Conservation (phyloP, 2,113 vertebrate species). For the Melanocharis versteri region DNA sequence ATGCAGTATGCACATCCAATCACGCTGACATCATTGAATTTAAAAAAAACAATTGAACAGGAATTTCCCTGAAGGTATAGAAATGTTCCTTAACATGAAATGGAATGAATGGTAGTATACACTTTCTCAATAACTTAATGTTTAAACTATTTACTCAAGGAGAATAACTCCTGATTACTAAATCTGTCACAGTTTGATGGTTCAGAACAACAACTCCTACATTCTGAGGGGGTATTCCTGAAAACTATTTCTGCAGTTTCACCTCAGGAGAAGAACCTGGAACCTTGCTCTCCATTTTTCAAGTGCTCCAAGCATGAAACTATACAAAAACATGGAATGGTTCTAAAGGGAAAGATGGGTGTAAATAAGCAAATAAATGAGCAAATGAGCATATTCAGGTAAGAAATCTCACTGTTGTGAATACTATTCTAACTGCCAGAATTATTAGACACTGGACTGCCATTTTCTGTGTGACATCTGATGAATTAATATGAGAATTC, state of each 20-base stretch:
- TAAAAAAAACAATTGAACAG: neutral
- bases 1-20: neutral
- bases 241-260: neutral
- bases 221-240: neutral
- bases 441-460: neutral
- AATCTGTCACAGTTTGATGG: neutral
- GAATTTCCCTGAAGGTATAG: neutral
- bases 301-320: neutral
- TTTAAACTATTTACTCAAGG: neutral
- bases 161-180: neutral
- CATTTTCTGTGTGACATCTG: neutral
- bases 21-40: neutral
- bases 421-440: neutral
- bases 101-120: neutral
- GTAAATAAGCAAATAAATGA: neutral
- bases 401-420: neutral
- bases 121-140: neutral
- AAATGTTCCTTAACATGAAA: neutral
- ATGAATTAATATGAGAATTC: neutral
- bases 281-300: neutral
- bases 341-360: neutral
- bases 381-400: accelerated
- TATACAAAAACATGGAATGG: neutral
- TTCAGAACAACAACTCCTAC: neutral
- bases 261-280: neutral